phyloP scores from a whole-genome alignment of 1,140 invertebrate genomes.

The Magallana angulata region DNA sequence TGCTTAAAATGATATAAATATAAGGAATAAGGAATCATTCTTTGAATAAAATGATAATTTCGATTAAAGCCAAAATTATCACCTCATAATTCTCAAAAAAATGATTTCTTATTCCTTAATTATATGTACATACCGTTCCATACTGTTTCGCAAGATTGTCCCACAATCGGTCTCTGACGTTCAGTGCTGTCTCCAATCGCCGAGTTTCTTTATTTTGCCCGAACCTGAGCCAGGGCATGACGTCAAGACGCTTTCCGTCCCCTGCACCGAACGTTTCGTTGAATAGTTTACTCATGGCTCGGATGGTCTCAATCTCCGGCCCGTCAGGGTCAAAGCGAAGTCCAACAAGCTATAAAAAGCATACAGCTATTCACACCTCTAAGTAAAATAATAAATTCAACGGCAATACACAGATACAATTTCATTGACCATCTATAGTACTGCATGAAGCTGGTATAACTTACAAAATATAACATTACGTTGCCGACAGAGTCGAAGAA shows the following conservation, averaged over 20 bases:
- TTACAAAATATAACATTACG: slow-evolving; percentile 70
- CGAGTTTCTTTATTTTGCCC: slow-evolving; percentile 49
- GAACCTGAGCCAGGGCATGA: slow-evolving; percentile 60
- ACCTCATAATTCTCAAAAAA: too few species aligned
- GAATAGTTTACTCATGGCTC: slow-evolving; percentile 67
- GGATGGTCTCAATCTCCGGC: slow-evolving; percentile 59
- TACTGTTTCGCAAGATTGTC: slow-evolving; percentile 21
- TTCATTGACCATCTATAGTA: too few species aligned
- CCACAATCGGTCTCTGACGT: slow-evolving; percentile 67
- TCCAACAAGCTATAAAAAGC: slow-evolving; percentile 63
- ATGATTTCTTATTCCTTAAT: not conserved
- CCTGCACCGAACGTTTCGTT: slow-evolving; percentile 72
- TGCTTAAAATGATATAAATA: too few species aligned
- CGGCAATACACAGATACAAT: too few species aligned
- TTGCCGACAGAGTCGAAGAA: slow-evolving; percentile 68
- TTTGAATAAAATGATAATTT: too few species aligned
- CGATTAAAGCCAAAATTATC: too few species aligned
- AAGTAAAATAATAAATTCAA: too few species aligned
- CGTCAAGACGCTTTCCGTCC: slow-evolving; percentile 59
- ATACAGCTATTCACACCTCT: too few species aligned
- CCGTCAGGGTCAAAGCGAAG: slow-evolving; percentile 52
- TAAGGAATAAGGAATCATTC: too few species aligned
- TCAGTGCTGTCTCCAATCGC: slow-evolving; percentile 61
- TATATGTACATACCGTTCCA: not conserved
- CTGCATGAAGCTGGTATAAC: slow-evolving; percentile 20